Conservation (phyloP, 2,797 vertebrate genomes). For the Melanitta fusca region DNA sequence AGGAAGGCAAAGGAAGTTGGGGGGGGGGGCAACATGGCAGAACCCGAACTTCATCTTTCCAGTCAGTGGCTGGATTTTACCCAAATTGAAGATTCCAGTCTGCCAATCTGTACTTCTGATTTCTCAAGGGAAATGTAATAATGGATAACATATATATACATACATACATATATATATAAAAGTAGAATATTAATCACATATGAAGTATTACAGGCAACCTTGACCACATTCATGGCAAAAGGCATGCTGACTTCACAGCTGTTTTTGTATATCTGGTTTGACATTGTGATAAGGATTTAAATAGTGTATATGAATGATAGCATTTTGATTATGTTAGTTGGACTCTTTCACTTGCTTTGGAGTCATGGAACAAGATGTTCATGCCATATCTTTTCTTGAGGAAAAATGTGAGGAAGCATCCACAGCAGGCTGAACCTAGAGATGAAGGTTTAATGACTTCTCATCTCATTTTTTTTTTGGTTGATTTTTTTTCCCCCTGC, state of each 20-base stretch:
- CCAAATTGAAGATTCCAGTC: not conserved
- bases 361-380: not conserved
- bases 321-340: accelerated
- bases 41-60: not conserved
- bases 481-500: accelerated
- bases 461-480: no score
- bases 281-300: not conserved
- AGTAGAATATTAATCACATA: not conserved
- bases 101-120: not conserved
- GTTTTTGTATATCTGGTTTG: not conserved
- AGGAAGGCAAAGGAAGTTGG: not conserved
- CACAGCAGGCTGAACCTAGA: not conserved
- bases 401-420: not conserved
- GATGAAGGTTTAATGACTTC: not conserved
- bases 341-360: not conserved
- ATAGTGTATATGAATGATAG: not conserved
- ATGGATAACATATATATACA: not conserved
- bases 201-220: not conserved
- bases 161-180: not conserved
- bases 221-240: not conserved
- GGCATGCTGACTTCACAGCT: not conserved
- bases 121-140: not conserved
- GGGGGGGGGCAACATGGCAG: not conserved
- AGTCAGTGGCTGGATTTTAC: not conserved
- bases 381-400: not conserved